Conservation (phyloP, 2,113 vertebrate genomes). For the Oncorhynchus gorbuscha region DNA sequence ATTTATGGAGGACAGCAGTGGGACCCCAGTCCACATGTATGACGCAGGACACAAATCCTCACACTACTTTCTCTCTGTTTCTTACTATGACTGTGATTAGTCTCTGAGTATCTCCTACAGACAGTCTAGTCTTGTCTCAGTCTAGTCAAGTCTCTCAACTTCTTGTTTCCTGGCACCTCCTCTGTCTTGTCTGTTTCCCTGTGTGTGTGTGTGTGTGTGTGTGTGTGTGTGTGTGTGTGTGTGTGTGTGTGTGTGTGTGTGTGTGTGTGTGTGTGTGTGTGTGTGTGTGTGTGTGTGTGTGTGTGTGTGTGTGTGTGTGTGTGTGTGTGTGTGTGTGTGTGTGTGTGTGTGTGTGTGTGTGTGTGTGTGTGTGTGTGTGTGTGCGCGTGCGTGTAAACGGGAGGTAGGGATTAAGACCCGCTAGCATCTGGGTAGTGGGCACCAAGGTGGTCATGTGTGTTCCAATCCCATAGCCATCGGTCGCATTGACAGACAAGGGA, state of each 20-base stretch:
- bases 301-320: no score
- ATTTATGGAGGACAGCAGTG: slow-evolving; percentile 19
- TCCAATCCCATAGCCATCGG: slow-evolving; percentile 14
- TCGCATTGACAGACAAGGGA: slow-evolving; percentile 12
- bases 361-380: no score
- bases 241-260: no score
- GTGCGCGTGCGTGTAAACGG: no score
- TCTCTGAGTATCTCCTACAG: neutral
- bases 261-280: no score
- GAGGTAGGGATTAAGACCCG: slow-evolving; percentile 29
- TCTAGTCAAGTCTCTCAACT: neutral
- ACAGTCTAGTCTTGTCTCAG: neutral
- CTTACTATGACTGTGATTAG: no score
- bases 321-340: no score
- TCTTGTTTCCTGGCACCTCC: neutral
- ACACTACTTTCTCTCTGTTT: neutral
- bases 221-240: no score
- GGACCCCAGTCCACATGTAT: slow-evolving; percentile 9
- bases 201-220: no score
- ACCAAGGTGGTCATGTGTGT: slow-evolving; percentile 6
- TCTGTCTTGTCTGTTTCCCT: slow-evolving; percentile 2
- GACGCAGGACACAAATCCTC: slow-evolving; percentile 2
- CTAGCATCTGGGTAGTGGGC: slow-evolving; percentile 22
- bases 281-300: no score
- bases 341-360: no score